These are phyloP conservation scores for Anadara kagoshimensis DNA, from an alignment of 1,140 invertebrate species.

Conservation along the genomic window DNA sequence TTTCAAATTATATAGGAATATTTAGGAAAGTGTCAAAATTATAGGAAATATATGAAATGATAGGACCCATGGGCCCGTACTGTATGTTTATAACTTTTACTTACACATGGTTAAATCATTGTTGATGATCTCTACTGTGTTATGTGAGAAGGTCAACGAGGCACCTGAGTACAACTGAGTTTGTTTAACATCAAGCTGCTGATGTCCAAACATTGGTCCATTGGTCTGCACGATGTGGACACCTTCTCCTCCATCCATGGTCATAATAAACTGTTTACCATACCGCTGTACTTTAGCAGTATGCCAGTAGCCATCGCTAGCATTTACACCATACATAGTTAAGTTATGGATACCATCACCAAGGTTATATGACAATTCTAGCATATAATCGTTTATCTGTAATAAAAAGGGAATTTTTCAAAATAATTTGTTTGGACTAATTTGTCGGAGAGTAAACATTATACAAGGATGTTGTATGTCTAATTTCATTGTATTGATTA, in stretches of 20 bases:
- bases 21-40: no score
- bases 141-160: constrained; percentile 20
- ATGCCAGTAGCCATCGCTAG: constrained; percentile 98
- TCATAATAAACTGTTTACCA: constrained; percentile 93
- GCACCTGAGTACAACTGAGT: constrained; percentile 36
- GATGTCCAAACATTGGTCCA: constrained; percentile 30
- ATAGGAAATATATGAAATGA: no score
- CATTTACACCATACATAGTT: constrained; percentile 90
- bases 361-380: constrained; percentile 84
- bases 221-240: constrained; percentile 91
- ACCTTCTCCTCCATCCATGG: constrained; percentile 95
- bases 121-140: not conserved
- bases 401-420: constrained; percentile 12
- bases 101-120: constrained; percentile 36
- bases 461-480: not conserved
- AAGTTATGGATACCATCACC: constrained; percentile 90
- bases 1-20: no score
- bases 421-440: no score
- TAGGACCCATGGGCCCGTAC: no score
- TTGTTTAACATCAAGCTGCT: constrained; percentile 16
- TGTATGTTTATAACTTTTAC: not conserved
- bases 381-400: constrained; percentile 89
- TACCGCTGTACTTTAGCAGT: constrained; percentile 86
- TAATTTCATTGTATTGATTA: not conserved
- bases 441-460: not conserved